Base-by-base conservation (phyloP, 2,113 vertebrate genomes). In the Proterorhinus semilunaris region DNA sequence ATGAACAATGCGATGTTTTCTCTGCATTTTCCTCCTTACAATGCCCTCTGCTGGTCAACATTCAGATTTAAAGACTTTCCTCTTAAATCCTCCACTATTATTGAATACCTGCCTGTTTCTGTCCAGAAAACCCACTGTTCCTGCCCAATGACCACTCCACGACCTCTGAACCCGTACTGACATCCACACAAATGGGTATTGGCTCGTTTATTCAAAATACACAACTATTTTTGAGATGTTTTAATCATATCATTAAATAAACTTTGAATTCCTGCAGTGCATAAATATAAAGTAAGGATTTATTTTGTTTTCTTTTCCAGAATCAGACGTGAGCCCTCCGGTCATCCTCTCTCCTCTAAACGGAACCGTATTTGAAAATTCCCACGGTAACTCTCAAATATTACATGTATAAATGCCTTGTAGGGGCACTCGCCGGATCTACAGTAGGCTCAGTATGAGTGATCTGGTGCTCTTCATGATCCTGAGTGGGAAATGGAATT, bases 301-400 rank as follows among this genome's bases (percentile, higher is more conserved):
- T 74, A 62, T n/a, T 3, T 61, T 74, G 64, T n/a, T 5, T 64
- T 62, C 15, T 1, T 16, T 9, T 70, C 11, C 58, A 71, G 76
- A 76, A 72, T 43, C 69, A 10, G 8, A 7, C 1, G 6, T 68
- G 36, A 44, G 7, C 10, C 76, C 79, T 1, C 90, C 90, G 13
- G 58, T 85, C 17, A 93, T 93, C 0, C 8, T 87, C 10, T 83
- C 71, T 10, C 92, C 91, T 7, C 36, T 79, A 8, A 90, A 91
- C 42, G 86, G 90, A 45, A 72, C 71, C 42, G 1, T 88, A 15
- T 83, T 84, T 68, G 82, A 90, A 72, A 82, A 53, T 62, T 8
- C 48, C 2, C 80, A 82, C 7, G 90, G 92, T 93, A 44, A 79
- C 90, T 12, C 2, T 42, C 2, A 7, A 5, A 16, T 44, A 46